Base-by-base conservation (phyloP, 2,113 vertebrate genomes). In the Pedetes capensis region DNA sequence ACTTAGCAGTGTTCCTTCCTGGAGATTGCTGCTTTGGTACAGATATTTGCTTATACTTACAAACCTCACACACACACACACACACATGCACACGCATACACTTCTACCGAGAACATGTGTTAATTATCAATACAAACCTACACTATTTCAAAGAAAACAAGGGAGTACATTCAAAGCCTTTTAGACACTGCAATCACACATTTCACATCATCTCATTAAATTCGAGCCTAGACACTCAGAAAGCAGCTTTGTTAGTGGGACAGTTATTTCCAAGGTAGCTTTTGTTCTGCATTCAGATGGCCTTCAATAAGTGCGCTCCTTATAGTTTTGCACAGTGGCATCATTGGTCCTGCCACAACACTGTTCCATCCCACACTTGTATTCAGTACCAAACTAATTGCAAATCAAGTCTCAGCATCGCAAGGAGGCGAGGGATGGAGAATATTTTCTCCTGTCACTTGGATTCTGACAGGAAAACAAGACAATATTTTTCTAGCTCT, bases 311-410 rank as follows among this genome's bases (percentile, higher is more conserved):
- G 74, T 2, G 59, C 6, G 3, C 82, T 82, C 42, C 82, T 92
- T 59, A 68, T 22, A 49, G 59, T 34, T 95, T 64, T 12, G 51
- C 80, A 27, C 39, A 6, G 81, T 27, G 74, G 22, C 69, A 6
- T 71, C 37, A 0, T 25, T 0, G 0, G 61, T 81, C 82, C 79
- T n/a, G 74, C 94, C 11, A 23, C 6, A 18, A 0, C 20, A 42
- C 32, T 0, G 0, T 86, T 90, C 13, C 25, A 2, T 55, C 0
- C 18, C 59, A 81, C 23, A 0, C 96, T 92, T 8, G 39, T 78
- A 29, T 81, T 95, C 88, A 87, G 87, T 47, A 80, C 79, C 49
- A 27, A 47, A 44, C 82, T 91, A 91, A 97, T 93, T 91, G 91
- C 91, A 86, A 84, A 89, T 89, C 86, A 68, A 80, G 86, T 71